These are phyloP conservation scores for Sphinx pinastri DNA, from an alignment of 2,888 invertebrate species.

Conservation along the genomic window DNA sequence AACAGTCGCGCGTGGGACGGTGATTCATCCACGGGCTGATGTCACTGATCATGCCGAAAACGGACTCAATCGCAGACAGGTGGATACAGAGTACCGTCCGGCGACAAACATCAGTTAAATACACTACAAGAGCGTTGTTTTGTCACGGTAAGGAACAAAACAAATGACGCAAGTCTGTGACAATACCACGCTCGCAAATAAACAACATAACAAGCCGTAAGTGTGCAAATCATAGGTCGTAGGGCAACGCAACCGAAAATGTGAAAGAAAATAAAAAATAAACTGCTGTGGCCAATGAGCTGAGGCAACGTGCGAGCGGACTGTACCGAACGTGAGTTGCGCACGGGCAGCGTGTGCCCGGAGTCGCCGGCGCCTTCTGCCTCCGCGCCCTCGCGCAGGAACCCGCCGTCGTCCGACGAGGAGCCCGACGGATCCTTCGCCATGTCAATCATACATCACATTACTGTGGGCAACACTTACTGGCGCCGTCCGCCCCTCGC, in stretches of 20 bases:
- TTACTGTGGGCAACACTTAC: slow-evolving; percentile 60
- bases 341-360: slow-evolving; percentile 82
- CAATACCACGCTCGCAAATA: slow-evolving; percentile 62
- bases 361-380: slow-evolving; percentile 66
- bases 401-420: slow-evolving; percentile 82
- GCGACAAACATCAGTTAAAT: slow-evolving; percentile 31
- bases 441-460: slow-evolving; percentile 62
- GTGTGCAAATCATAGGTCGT: slow-evolving; percentile 77
- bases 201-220: slow-evolving; percentile 71
- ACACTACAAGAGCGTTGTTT: slow-evolving; percentile 52
- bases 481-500: slow-evolving; percentile 45
- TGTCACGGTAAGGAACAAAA: slow-evolving; percentile 47
- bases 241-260: slow-evolving; percentile 69
- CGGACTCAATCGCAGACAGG: slow-evolving; percentile 46
- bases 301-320: slow-evolving; percentile 51
- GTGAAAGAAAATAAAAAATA: slow-evolving; percentile 48
- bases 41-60: slow-evolving; percentile 53
- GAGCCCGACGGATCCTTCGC: slow-evolving; percentile 81
- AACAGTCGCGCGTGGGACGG: slow-evolving; percentile 47
- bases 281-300: slow-evolving; percentile 14
- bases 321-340: slow-evolving; percentile 81
- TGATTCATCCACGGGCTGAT: slow-evolving; percentile 57
- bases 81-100: slow-evolving; percentile 30
- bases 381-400: slow-evolving; percentile 71
- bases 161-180: slow-evolving; percentile 44